These are phyloP conservation scores for Rhinoraja longicauda DNA, from an alignment of 2,797 vertebrate genomes.

Conservation along the genomic window DNA sequence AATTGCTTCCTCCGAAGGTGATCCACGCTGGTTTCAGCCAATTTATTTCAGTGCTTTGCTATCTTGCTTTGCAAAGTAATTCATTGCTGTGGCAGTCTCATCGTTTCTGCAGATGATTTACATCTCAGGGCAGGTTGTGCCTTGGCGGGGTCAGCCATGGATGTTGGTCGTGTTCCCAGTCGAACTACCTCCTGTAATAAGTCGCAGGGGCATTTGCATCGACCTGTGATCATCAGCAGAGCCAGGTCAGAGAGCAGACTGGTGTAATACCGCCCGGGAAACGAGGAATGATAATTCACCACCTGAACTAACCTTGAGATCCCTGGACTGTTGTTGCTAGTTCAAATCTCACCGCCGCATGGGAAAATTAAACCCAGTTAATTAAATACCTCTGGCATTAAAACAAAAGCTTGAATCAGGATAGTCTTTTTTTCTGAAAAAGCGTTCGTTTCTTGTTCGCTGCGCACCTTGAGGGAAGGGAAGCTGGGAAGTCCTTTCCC, in stretches of 20 bases:
- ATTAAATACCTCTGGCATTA: too few species aligned
- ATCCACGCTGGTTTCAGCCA: neutral
- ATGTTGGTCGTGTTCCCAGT: neutral
- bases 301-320: too few species aligned
- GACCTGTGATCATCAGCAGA: neutral
- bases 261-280: neutral
- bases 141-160: neutral
- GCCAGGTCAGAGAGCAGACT: neutral
- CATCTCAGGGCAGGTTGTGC: neutral
- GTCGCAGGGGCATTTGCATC: neutral
- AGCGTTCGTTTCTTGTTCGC: too few species aligned
- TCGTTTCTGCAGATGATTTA: neutral
- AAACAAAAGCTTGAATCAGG: too few species aligned
- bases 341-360: too few species aligned
- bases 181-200: neutral
- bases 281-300: neutral
- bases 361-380: too few species aligned
- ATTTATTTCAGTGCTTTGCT: neutral
- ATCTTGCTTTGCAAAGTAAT: neutral
- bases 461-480: too few species aligned
- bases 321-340: too few species aligned
- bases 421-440: too few species aligned
- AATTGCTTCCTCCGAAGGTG: neutral
- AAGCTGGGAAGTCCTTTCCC: too few species aligned
- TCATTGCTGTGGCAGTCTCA: neutral